Percentiles rank a stretch among this genome's conserved stretches.
phyloP scores from a whole-genome alignment of 1,140 invertebrate genomes.

The Marisa cornuarietis region DNA sequence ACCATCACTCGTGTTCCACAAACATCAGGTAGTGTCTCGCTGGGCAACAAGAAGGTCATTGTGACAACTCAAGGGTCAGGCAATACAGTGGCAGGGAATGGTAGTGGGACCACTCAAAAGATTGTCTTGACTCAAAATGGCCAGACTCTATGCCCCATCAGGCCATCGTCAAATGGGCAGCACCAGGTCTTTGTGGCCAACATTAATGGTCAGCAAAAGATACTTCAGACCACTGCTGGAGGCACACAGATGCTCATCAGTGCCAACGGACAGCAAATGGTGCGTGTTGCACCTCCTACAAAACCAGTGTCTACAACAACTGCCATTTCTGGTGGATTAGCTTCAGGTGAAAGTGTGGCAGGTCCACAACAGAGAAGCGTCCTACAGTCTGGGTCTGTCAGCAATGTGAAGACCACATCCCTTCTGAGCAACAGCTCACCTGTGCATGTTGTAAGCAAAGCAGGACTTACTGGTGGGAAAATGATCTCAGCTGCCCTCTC shows the following conservation, averaged over 20 bases:
- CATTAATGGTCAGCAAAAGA: neutral
- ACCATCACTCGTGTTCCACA: conserved; percentile 1
- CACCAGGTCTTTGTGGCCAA: conserved; percentile 4
- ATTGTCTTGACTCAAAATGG: conserved; percentile 9
- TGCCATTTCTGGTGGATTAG: neutral
- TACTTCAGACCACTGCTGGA: neutral
- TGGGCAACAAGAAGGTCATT: neutral
- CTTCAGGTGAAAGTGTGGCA: neutral
- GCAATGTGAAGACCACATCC: neutral
- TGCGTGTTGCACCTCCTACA: neutral
- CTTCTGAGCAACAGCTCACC: conserved; percentile 24
- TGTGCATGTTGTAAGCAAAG: conserved; percentile 34
- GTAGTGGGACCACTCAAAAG: neutral
- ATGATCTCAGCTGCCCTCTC: conserved; percentile 22
- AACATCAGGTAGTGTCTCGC: neutral
- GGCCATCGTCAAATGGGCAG: neutral
- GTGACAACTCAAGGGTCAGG: neutral
- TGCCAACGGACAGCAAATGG: neutral
- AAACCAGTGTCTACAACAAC: neutral
- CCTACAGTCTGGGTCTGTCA: neutral
- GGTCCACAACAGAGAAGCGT: neutral
- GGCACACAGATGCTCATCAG: neutral
- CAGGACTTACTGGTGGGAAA: conserved; percentile 23
- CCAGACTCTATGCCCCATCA: neutral
- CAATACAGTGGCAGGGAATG: neutral